A percentile compares a stretch with the other conserved stretches of the same genome.
Conservation (phyloP, 2,888 invertebrate species). For the Linnaemya vulpina region DNA sequence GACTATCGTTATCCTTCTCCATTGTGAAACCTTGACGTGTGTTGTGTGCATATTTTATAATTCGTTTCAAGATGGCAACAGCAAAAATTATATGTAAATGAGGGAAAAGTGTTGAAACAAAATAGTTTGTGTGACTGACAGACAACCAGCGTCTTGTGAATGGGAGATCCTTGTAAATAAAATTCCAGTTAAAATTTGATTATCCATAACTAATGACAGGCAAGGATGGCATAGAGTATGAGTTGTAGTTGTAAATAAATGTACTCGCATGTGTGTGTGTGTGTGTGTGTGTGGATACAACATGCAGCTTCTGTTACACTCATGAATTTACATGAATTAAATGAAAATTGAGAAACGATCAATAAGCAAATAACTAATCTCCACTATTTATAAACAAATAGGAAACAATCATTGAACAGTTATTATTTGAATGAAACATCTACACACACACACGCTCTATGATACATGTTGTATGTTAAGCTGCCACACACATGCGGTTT, state of each 20-base stretch:
- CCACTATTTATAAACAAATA: neutral
- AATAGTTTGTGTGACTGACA: slow-evolving; percentile 27
- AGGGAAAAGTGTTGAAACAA: slow-evolving; percentile 22
- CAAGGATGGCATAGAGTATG: neutral
- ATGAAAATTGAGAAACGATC: slow-evolving; percentile 10
- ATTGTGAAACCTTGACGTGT: slow-evolving; percentile 22
- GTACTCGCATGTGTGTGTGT: neutral
- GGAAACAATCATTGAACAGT: slow-evolving; percentile 38
- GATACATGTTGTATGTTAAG: neutral
- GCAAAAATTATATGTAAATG: slow-evolving; percentile 27
- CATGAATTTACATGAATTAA: slow-evolving; percentile 12
- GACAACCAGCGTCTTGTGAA: slow-evolving; percentile 4
- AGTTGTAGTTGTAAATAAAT: slow-evolving; percentile 1
- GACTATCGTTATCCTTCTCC: neutral
- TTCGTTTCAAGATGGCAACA: slow-evolving; percentile 4
- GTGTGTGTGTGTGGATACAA: too few species aligned
- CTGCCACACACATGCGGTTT: slow-evolving; percentile 12
- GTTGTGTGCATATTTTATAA: neutral
- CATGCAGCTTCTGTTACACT: slow-evolving; percentile 12
- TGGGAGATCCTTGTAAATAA: slow-evolving; percentile 46
- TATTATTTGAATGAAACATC: slow-evolving; percentile 25
- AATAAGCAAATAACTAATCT: slow-evolving; percentile 10
- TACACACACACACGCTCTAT: neutral
- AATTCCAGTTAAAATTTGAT: slow-evolving; percentile 55
- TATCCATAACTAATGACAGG: slow-evolving; percentile 22